Percentiles rank a stretch among this genome's conserved stretches.
These are phyloP conservation scores for Drosophila atripex DNA, from an alignment of 2,888 invertebrate genomes.

Conservation along the genomic window DNA sequence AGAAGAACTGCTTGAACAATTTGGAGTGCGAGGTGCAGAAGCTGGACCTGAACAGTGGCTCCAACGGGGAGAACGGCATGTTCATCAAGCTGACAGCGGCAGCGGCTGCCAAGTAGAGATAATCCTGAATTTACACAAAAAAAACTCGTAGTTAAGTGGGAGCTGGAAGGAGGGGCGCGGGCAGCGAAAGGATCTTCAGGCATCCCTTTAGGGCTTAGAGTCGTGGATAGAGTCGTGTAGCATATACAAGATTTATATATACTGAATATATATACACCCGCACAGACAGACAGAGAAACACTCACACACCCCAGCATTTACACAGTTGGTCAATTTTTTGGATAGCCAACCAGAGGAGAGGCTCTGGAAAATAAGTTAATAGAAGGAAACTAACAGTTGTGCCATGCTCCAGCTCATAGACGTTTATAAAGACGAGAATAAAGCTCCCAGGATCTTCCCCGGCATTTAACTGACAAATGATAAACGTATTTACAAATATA, in stretches of 20 bases:
- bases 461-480: conserved; percentile 53
- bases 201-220: conserved; percentile 44
- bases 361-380: conserved; percentile 45
- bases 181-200: conserved; percentile 13
- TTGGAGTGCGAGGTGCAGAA: conserved; percentile 83
- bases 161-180: conserved; percentile 12
- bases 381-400: conserved; percentile 53
- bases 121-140: conserved; percentile 27
- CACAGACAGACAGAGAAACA: conserved; percentile 58
- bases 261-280: conserved; percentile 53
- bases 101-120: conserved; percentile 61
- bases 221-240: conserved; percentile 63
- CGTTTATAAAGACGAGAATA: conserved; percentile 6
- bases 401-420: conserved; percentile 65
- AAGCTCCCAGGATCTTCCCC: conserved; percentile 62
- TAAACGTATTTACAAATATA: conserved; percentile 73
- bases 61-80: conserved; percentile 79
- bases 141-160: conserved; percentile 54
- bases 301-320: conserved; percentile 54
- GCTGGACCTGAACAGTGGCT: conserved; percentile 80
- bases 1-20: conserved; percentile 82
- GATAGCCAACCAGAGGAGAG: conserved; percentile 59
- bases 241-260: conserved; percentile 58
- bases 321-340: conserved; percentile 71
- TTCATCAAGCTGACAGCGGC: conserved; percentile 80